Conservation (phyloP, 2,113 vertebrate genomes). For the Hemiprocne comata region DNA sequence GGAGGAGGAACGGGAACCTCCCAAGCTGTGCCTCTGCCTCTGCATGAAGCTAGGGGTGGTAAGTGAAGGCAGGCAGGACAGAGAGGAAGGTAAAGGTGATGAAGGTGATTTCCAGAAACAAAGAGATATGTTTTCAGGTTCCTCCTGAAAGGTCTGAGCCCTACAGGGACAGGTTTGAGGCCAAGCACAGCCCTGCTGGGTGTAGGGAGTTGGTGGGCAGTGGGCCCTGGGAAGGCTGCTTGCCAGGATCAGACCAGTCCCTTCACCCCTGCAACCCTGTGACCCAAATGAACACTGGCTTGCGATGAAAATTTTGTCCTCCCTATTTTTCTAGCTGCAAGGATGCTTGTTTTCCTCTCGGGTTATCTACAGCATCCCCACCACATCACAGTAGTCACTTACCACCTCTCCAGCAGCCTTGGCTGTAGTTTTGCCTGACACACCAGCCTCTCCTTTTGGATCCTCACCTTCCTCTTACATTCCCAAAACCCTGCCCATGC, state of each 20-base stretch:
- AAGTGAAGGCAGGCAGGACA: not conserved
- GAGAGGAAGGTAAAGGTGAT: not conserved
- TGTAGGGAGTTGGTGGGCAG: not conserved
- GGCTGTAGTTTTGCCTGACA: not conserved
- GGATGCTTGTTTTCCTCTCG: rapidly evolving
- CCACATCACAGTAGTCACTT: not conserved
- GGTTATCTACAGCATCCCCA: not conserved
- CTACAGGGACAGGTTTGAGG: not conserved
- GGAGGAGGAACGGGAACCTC: no score
- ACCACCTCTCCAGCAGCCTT: not conserved
- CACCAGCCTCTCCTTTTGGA: rapidly evolving
- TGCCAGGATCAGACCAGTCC: rapidly evolving
- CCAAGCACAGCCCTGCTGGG: not conserved
- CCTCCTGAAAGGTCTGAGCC: not conserved
- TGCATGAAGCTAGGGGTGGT: rapidly evolving
- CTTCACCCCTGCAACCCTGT: not conserved
- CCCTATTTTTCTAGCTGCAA: not conserved
- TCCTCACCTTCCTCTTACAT: not conserved
- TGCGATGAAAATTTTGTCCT: not conserved
- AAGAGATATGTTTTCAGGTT: not conserved
- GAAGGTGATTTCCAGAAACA: not conserved
- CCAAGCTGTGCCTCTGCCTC: not conserved
- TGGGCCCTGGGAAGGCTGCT: not conserved
- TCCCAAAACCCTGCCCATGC: rapidly evolving
- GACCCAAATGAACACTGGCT: rapidly evolving